Percentiles rank a stretch among this genome's conserved stretches.
Conservation (phyloP, 2,888 invertebrate species). For the Yponomeuta evonymella region DNA sequence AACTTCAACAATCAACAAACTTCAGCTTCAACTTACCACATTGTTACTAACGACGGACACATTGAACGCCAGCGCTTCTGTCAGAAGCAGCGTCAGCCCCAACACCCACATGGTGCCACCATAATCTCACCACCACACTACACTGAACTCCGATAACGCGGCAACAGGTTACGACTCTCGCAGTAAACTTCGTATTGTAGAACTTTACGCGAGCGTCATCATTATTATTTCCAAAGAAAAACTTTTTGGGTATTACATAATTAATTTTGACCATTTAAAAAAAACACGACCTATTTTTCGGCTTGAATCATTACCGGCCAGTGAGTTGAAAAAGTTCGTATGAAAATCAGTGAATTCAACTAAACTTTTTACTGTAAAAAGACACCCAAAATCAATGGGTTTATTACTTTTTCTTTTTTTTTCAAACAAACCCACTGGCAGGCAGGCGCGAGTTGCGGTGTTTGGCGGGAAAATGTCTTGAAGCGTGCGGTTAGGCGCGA, state of each 20-base stretch:
- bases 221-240: background rate
- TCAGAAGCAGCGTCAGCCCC: conserved; percentile 48
- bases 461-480: conserved; percentile 63
- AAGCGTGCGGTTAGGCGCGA: conserved; percentile 47
- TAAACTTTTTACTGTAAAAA: background rate
- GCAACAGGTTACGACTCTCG: background rate
- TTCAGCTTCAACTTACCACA: background rate
- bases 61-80: conserved; percentile 10
- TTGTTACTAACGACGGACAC: background rate
- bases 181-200: background rate
- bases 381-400: background rate
- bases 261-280: background rate
- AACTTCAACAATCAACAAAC: too few relatives aligned
- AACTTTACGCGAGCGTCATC: conserved; percentile 5
- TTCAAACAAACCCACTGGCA: conserved; percentile 6
- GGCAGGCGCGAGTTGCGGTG: conserved; percentile 41
- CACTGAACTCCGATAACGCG: background rate
- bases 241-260: background rate
- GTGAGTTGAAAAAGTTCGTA: background rate
- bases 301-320: background rate
- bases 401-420: background rate
- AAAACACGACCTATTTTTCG: background rate
- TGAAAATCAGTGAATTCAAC: background rate
- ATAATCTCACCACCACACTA: conserved; percentile 34
- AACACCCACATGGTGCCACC: conserved; percentile 55